Percentiles rank a stretch among this genome's conserved stretches.
Conservation (phyloP, 2,797 vertebrate species). For the Perodicticus potto region DNA sequence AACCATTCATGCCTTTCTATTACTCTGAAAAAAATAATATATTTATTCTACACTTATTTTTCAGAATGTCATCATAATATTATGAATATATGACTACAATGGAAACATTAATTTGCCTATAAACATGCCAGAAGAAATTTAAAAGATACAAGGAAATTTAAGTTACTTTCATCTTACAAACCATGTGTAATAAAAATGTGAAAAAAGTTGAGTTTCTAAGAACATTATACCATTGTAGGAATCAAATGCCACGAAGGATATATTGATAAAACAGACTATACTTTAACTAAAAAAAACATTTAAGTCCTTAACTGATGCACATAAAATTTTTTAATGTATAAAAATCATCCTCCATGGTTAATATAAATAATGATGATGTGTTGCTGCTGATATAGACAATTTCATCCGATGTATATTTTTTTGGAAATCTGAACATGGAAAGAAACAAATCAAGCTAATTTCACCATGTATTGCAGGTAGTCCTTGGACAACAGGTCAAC, state of each 20-base stretch:
- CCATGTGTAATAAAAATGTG: background rate
- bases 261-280: background rate
- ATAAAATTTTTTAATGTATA: background rate
- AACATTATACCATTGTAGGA: background rate
- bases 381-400: conserved; percentile 11
- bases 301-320: background rate
- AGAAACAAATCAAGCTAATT: conserved; percentile 57
- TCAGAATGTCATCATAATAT: background rate
- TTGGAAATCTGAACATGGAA: background rate
- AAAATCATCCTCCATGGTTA: background rate
- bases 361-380: background rate
- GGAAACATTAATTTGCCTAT: background rate
- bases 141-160: background rate
- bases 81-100: background rate
- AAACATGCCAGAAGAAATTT: background rate
- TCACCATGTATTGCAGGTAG: background rate
- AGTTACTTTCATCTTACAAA: background rate
- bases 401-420: background rate
- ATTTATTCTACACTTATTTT: background rate
- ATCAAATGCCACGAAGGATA: background rate
- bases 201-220: background rate
- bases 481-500: conserved; percentile 74
- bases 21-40: too few relatives aligned
- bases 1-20: too few relatives aligned
- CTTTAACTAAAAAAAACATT: background rate